Base-by-base conservation (phyloP, 2,888 invertebrate species). In the Chouioia cunea region DNA sequence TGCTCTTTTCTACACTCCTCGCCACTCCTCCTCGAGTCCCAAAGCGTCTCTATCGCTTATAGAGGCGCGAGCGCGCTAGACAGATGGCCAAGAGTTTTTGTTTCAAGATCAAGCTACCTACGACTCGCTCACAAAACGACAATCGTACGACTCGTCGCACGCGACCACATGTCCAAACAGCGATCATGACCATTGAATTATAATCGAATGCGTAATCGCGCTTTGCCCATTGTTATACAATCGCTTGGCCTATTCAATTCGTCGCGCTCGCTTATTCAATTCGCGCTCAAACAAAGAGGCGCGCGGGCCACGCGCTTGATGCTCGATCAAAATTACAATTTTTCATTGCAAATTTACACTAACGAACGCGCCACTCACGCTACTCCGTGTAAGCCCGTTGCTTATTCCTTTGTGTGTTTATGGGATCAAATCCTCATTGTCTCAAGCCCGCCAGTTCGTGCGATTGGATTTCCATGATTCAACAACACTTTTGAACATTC, bases 31-130 rank as follows among this genome's bases (percentile, higher is more conserved):
- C 6, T 27, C 27, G 27, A 27, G 27, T 27, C 27, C 6, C 27
- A n/a, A n/a, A n/a, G n/a, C 27, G 27, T 27, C n/a, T n/a, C n/a
- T n/a, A n/a, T n/a, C n/a, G n/a, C n/a, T n/a, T n/a, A n/a, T n/a
- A n/a, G n/a, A n/a, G n/a, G n/a, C n/a, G n/a, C n/a, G n/a, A n/a
- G n/a, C 70, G 22, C 62, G 66, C 72, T 56, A 79, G 82, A 83
- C 83, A 83, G 83, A 83, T 82, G 82, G 83, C 78, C 76, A 68
- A 75, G 78, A 80, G 82, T 83, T 84, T 84, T 85, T 84, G 83
- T 85, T 84, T 84, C 83, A 81, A 83, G 81, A 79, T 79, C 75
- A 78, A 77, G 16, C 36, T 78, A 78, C 78, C 78, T 79, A 81
- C 82, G 82, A 83, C 85, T 85, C 83, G 75, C 80, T 79, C 81